Base-by-base conservation (phyloP, 1,140 invertebrate species). In the Tachypleus tridentatus region DNA sequence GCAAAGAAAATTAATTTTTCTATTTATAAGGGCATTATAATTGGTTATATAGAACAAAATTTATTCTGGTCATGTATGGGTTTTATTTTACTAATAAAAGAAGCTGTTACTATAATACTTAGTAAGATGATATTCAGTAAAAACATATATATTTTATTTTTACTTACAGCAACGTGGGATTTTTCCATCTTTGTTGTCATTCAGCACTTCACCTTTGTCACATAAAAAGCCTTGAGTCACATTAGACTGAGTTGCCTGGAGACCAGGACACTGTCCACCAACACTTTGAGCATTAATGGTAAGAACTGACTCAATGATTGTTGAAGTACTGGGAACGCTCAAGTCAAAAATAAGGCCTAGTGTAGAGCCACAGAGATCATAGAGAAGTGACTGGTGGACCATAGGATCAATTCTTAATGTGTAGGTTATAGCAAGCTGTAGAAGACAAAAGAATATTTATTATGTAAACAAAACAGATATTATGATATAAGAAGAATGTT, bases 281-380 rank as follows among this genome's bases (percentile, higher is more conserved):
- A 93, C 88, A 61, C 72, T 72, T 58, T 74, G 67, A 10, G 89
- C 83, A 4, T 88, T 88, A 7, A 97, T 86, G 73, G 93, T 93
- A 6, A 97, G 77, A 3, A 98, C 76, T 11, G 89, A 86, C 74
- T 94, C 91, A 68, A 98, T 91, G 0, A 94, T 87, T 47, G 85
- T 87, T 72, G 89, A 95, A 5, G 94, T 90, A 67, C 92, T 87
- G 6, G 93, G 93, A 3, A 96, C 91, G 48, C 88, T 91, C 57
- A 98, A 76, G 76, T 97, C 93, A 74, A 97, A 97, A 70, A 97
- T 93, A 4, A 97, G 80, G 70, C 87, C 91, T 51, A 97, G 75
- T 4, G 93, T 97, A 0, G 91, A 91, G 4, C 94, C 93, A 74
- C 94, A 97, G 1, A 96, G 82, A 71, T 97, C 92, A 74, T 97